Conservation (phyloP, 1,140 invertebrate genomes). For the Lerema accius region DNA sequence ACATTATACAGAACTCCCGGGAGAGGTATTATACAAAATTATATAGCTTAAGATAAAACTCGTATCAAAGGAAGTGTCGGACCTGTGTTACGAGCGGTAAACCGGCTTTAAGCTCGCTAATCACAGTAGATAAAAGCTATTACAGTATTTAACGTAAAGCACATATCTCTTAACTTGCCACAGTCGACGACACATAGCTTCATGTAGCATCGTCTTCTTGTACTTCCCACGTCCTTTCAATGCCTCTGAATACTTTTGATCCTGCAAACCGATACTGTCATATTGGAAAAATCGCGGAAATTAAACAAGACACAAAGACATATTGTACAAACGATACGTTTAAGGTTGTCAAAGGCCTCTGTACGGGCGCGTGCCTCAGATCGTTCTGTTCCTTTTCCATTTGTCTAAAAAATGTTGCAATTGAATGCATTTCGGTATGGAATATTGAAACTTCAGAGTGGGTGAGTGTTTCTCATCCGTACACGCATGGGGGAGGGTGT, state of each 20-base stretch:
- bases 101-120: too few relatives aligned
- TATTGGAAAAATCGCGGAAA: constrained; percentile 35
- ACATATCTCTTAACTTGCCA: too few relatives aligned
- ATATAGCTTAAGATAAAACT: too few relatives aligned
- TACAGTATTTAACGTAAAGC: too few relatives aligned
- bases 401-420: constrained; percentile 76
- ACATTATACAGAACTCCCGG: too few relatives aligned
- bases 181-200: background rate
- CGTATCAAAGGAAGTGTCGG: too few relatives aligned
- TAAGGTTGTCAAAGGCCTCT: constrained; percentile 50
- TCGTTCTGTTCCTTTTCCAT: constrained; percentile 54
- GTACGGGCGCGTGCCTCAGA: constrained; percentile 34
- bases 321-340: constrained; percentile 52
- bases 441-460: constrained; percentile 79
- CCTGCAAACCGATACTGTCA: background rate
- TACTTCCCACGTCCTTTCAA: constrained; percentile 5
- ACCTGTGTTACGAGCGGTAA: too few relatives aligned
- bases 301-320: constrained; percentile 52
- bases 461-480: constrained; percentile 72
- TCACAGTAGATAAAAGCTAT: too few relatives aligned
- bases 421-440: constrained; percentile 77
- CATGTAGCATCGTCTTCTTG: background rate
- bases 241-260: too few relatives aligned
- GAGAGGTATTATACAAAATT: too few relatives aligned
- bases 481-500: constrained; percentile 61